These are phyloP conservation scores for Scartelaos histophorus DNA, from an alignment of 2,113 vertebrate genomes.

Conservation along the genomic window DNA sequence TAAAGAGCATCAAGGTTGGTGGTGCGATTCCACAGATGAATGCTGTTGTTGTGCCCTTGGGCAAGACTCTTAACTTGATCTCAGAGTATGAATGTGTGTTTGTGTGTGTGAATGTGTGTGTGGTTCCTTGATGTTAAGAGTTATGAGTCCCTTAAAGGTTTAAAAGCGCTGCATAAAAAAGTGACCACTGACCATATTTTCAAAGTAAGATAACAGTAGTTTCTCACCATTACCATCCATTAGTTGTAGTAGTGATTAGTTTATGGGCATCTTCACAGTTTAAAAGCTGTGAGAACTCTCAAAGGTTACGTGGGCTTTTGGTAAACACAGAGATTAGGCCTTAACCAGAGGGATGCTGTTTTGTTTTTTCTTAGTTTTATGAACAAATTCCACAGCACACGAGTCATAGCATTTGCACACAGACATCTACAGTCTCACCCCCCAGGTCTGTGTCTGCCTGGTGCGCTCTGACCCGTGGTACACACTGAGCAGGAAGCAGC, in stretches of 20 bases:
- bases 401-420: conserved; percentile 45
- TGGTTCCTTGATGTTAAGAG: too few relatives aligned
- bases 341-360: conserved; percentile 8
- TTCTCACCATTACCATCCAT: too few relatives aligned
- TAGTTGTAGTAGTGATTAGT: too few relatives aligned
- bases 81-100: too few relatives aligned
- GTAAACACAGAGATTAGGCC: conserved; percentile 13
- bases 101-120: too few relatives aligned
- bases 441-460: conserved; percentile 8
- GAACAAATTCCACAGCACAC: conserved; percentile 44
- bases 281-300: neutral
- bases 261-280: neutral
- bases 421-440: conserved; percentile 1
- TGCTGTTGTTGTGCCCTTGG: too few relatives aligned
- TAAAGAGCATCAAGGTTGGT: too few relatives aligned
- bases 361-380: conserved; percentile 38
- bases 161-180: too few relatives aligned
- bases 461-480: conserved; percentile 11
- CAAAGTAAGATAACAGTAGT: neutral
- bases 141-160: too few relatives aligned
- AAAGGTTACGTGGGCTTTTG: neutral
- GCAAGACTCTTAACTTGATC: too few relatives aligned
- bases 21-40: too few relatives aligned
- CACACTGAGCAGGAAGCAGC: conserved; percentile 12
- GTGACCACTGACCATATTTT: too few relatives aligned